Conservation (phyloP, 2,113 vertebrate genomes). For the Triplophysa siluroides region DNA sequence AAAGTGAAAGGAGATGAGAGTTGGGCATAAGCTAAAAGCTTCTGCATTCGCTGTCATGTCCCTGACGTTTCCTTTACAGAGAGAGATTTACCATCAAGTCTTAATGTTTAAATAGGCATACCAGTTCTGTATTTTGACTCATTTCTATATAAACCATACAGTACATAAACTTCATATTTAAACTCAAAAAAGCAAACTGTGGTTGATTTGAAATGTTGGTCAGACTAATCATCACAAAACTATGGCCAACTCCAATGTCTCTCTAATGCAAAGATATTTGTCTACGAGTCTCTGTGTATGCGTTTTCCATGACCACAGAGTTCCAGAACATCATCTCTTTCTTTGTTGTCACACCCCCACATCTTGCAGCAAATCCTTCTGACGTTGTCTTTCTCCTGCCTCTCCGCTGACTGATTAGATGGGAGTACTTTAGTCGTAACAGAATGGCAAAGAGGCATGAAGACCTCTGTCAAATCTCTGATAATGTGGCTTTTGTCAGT, state of each 20-base stretch:
- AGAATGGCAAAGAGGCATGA: conserved; percentile 57
- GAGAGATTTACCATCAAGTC: neutral
- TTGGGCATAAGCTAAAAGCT: neutral
- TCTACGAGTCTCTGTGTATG: neutral
- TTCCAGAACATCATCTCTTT: conserved; percentile 8
- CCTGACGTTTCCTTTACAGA: neutral
- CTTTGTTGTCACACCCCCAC: neutral
- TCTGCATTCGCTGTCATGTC: conserved; percentile 7
- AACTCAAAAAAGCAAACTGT: neutral
- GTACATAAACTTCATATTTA: too few relatives aligned
- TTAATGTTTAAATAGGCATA: too few relatives aligned
- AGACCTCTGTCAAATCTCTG: conserved; percentile 56
- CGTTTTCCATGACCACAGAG: neutral
- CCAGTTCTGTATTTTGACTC: too few relatives aligned
- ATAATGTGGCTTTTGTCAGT: conserved; percentile 64
- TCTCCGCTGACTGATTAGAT: conserved; percentile 57
- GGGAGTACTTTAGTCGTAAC: conserved; percentile 40
- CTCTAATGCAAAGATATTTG: neutral
- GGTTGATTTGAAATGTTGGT: too few relatives aligned
- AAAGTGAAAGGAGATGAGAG: neutral
- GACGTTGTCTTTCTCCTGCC: conserved; percentile 36
- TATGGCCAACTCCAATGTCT: neutral
- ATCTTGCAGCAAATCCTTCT: conserved; percentile 1
- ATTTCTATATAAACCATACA: too few relatives aligned
- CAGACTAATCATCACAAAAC: neutral